A percentile compares a stretch with the other conserved stretches of the same genome.
Conservation (phyloP, 2,113 vertebrate genomes). For the Pholis gunnellus region DNA sequence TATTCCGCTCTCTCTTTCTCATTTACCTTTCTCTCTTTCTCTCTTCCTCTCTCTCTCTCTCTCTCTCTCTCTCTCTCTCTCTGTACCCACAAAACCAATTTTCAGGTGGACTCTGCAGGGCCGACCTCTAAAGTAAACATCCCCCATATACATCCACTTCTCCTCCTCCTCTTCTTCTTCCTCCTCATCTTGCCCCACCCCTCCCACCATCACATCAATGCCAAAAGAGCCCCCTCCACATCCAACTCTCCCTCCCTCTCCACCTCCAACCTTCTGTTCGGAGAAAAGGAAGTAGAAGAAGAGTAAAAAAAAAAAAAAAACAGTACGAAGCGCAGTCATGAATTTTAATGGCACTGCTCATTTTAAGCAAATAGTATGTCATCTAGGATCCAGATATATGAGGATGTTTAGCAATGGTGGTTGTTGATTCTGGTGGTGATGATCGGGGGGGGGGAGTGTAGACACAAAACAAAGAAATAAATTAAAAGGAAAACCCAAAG, state of each 20-base stretch:
- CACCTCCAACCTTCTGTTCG: conserved; percentile 56
- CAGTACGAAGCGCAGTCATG: conserved; percentile 75
- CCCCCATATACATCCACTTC: conserved; percentile 56
- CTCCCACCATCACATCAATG: conserved; percentile 57
- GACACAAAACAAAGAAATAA: conserved; percentile 67
- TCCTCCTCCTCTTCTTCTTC: conserved; percentile 33
- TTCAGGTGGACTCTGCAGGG: conserved; percentile 80
- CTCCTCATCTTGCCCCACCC: conserved; percentile 21
- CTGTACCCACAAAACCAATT: conserved; percentile 76
- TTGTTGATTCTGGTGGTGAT: conserved; percentile 29
- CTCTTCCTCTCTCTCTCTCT: conserved; percentile 5
- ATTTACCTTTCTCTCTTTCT: background rate
- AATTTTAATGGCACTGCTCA: conserved; percentile 80
- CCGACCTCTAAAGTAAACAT: conserved; percentile 81
- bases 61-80: background rate
- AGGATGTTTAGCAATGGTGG: conserved; percentile 28
- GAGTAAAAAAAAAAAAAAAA: conserved; percentile 36
- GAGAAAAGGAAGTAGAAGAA: conserved; percentile 34
- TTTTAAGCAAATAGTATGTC: conserved; percentile 69
- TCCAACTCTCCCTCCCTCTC: conserved; percentile 32
- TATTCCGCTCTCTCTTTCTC: conserved; percentile 7
- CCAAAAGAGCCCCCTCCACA: conserved; percentile 59
- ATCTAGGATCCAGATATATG: conserved; percentile 61
- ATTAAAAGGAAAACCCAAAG: conserved; percentile 52
- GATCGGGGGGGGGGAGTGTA: background rate